A percentile compares a stretch with the other conserved stretches of the same genome.
Conservation (phyloP, 1,140 invertebrate genomes). For the Drosophila novamexicana region DNA sequence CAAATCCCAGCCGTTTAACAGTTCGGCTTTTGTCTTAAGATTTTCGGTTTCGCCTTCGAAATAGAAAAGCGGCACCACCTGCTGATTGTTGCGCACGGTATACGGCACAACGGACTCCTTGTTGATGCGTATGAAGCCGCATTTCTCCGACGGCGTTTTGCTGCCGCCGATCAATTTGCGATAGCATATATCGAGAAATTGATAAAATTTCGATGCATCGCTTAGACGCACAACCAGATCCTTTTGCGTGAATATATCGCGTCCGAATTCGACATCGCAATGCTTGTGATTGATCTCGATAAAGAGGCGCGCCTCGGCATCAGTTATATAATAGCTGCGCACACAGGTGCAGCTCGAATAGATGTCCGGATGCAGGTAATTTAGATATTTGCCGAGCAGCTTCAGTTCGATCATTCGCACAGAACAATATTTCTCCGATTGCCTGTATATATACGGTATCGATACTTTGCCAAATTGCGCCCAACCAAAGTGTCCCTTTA, state of each 20-base stretch:
- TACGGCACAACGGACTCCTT: slow-evolving; percentile 97
- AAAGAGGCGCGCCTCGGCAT: slow-evolving; percentile 93
- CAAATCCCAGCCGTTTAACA: slow-evolving; percentile 94
- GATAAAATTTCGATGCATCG: slow-evolving; percentile 96
- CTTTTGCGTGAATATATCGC: slow-evolving; percentile 94
- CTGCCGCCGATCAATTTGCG: slow-evolving; percentile 90
- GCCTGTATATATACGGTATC: slow-evolving; percentile 94
- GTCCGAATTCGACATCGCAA: slow-evolving; percentile 95
- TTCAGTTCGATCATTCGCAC: slow-evolving; percentile 96
- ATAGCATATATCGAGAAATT: slow-evolving; percentile 95
- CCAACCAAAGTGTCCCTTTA: slow-evolving; percentile 95
- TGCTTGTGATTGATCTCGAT: slow-evolving; percentile 97
- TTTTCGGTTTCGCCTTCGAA: slow-evolving; percentile 97
- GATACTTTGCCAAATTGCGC: slow-evolving; percentile 92
- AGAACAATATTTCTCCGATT: slow-evolving; percentile 94
- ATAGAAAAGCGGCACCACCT: slow-evolving; percentile 97
- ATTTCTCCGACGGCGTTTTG: slow-evolving; percentile 90
- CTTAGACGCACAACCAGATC: slow-evolving; percentile 94
- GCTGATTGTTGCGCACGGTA: slow-evolving; percentile 91
- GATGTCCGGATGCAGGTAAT: slow-evolving; percentile 92
- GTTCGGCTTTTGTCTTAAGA: slow-evolving; percentile 92
- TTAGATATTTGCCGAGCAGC: slow-evolving; percentile 93
- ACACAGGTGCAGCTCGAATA: slow-evolving; percentile 94
- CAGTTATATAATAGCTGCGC: slow-evolving; percentile 96
- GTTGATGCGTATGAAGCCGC: slow-evolving; percentile 97